Conservation (phyloP, 2,113 vertebrate species). For the Tetraodon nigroviridis region DNA sequence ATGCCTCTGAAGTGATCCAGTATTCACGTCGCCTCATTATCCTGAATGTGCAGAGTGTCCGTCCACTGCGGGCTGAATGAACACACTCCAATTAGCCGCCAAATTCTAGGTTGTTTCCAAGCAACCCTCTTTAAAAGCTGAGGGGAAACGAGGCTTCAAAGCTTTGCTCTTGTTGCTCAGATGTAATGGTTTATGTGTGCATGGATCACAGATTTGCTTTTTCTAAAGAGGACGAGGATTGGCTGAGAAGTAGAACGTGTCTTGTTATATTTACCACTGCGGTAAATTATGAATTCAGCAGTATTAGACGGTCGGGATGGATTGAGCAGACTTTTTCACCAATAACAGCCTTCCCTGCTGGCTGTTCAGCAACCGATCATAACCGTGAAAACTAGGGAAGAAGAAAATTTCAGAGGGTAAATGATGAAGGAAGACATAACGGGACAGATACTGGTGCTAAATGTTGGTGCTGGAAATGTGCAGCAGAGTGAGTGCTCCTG, state of each 20-base stretch:
- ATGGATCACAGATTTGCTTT: conserved; percentile 2
- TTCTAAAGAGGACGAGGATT: conserved; percentile 1
- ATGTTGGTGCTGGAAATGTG: background rate
- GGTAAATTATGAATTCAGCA: background rate
- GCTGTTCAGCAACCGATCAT: conserved; percentile 4
- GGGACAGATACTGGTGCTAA: background rate
- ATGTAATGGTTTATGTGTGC: conserved; percentile 7
- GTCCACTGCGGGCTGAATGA: conserved; percentile 17
- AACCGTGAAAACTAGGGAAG: background rate
- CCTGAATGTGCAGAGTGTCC: conserved; percentile 36
- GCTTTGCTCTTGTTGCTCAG: conserved; percentile 32
- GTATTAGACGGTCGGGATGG: background rate
- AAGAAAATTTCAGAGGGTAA: background rate
- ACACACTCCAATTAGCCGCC: conserved; percentile 45
- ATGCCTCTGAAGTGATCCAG: conserved; percentile 41
- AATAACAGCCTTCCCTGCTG: background rate
- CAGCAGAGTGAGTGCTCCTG: background rate
- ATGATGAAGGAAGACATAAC: background rate
- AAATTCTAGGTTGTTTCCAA: conserved; percentile 67
- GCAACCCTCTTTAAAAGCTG: conserved; percentile 60
- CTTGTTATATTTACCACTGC: too few species aligned
- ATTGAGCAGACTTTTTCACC: background rate
- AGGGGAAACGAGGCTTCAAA: conserved; percentile 45
- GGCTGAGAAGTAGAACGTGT: background rate
- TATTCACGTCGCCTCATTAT: conserved; percentile 52